A percentile compares a stretch with the other conserved stretches of the same genome.
Evolutionary conservation across 2,888 invertebrate species (phyloP).

Genomic region (Amiota communis): DNA sequence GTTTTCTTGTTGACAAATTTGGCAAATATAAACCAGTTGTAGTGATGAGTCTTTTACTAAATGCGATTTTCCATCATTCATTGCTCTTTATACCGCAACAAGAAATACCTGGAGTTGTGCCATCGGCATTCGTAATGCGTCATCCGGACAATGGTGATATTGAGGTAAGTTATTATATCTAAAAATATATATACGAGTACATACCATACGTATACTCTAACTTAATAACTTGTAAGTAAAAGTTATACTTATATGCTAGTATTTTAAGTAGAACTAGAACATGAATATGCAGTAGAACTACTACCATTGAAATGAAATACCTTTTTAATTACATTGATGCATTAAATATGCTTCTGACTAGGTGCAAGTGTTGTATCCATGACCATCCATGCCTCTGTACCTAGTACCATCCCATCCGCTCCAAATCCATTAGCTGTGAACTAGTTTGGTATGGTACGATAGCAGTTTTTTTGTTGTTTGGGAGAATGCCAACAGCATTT

Average conservation of each 20-base stretch:
- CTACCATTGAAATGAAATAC: conserved; percentile 1
- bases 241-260: too few relatives aligned
- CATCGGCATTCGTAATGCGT: conserved; percentile 83
- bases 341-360: conserved; percentile 1
- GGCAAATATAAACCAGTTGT: conserved; percentile 90
- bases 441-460: too few relatives aligned
- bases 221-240: background rate
- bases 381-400: too few relatives aligned
- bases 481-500: background rate
- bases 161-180: conserved; percentile 75
- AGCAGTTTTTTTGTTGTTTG: background rate
- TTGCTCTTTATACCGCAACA: conserved; percentile 85
- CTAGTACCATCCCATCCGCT: conserved; percentile 7
- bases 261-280: background rate
- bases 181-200: conserved; percentile 2
- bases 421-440: background rate
- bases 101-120: conserved; percentile 84
- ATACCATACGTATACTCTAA: conserved; percentile 13
- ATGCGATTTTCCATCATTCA: conserved; percentile 86
- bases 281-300: background rate
- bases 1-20: conserved; percentile 89
- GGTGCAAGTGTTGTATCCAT: background rate
- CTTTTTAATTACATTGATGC: conserved; percentile 28
- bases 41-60: conserved; percentile 83
- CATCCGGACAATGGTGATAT: conserved; percentile 82